Conservation (phyloP, 2,888 invertebrate genomes). For the Rhyacophila evoluta region DNA sequence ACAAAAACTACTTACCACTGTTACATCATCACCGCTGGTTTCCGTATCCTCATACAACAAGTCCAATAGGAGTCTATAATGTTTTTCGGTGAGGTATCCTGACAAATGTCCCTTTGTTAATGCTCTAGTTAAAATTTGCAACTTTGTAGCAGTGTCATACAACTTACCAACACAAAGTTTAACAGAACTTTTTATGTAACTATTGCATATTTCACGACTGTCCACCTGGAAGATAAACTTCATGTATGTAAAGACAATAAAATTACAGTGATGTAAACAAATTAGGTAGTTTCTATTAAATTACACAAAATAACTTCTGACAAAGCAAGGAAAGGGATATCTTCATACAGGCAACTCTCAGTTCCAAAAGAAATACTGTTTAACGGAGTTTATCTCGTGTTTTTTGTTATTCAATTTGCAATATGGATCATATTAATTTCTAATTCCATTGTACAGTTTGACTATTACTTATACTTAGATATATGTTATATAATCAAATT, state of each 20-base stretch:
- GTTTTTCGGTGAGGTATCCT: constrained; percentile 55
- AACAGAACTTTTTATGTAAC: constrained; percentile 46
- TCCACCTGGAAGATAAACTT: constrained; percentile 27
- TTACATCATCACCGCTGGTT: not conserved
- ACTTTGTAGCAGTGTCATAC: constrained; percentile 31
- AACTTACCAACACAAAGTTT: constrained; percentile 30
- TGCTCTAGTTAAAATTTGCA: constrained; percentile 49
- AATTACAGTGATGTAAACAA: no score
- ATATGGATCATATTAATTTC: no score
- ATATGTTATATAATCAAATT: not conserved
- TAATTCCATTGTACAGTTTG: no score
- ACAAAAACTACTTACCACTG: not conserved
- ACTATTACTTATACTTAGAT: no score
- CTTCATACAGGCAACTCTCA: no score
- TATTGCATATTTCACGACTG: constrained; percentile 25
- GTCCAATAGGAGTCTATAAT: constrained; percentile 59
- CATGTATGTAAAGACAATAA: no score
- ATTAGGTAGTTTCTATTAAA: no score
- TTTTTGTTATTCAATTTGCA: no score
- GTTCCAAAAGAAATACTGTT: no score
- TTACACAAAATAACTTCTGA: no score
- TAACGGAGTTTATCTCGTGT: no score
- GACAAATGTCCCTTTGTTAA: constrained; percentile 43
- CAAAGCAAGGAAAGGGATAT: no score
- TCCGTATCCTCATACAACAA: constrained; percentile 51